Evolutionary conservation across 1,140 invertebrate species (phyloP).

Genomic region (Samia ricini): DNA sequence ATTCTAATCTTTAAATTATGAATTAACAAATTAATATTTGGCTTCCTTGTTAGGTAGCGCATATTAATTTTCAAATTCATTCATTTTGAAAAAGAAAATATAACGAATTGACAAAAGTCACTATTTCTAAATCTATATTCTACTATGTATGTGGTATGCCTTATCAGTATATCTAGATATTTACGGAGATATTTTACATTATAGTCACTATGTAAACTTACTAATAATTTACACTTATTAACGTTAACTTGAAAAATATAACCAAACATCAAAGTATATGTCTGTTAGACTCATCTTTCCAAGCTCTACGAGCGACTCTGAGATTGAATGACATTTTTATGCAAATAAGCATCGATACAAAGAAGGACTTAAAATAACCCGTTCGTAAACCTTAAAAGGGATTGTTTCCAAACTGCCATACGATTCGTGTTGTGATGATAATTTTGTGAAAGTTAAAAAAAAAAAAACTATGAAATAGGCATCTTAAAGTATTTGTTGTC

Average conservation of each 20-base stretch:
- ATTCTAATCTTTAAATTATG: too few species aligned
- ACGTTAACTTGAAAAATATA: neutral
- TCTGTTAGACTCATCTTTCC: slow-evolving; percentile 10
- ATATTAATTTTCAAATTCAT: too few species aligned
- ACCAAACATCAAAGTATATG: neutral
- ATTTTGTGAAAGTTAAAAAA: slow-evolving; percentile 47
- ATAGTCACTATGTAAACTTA: neutral
- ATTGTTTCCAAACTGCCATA: slow-evolving; percentile 38
- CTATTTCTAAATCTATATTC: too few species aligned
- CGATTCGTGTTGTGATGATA: slow-evolving; percentile 43
- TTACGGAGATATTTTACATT: neutral
- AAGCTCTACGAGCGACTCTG: slow-evolving; percentile 5
- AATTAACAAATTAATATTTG: too few species aligned
- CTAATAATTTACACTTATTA: neutral
- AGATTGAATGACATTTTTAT: slow-evolving; percentile 37
- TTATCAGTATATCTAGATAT: neutral
- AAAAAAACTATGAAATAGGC: too few species aligned
- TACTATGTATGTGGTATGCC: too few species aligned
- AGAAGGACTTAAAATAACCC: slow-evolving; percentile 29
- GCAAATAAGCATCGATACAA: slow-evolving; percentile 31
- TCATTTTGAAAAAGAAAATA: too few species aligned
- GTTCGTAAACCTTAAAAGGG: slow-evolving; percentile 39
- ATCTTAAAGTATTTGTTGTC: neutral
- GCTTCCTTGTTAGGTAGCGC: too few species aligned
- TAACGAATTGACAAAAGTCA: too few species aligned